phyloP scores from a whole-genome alignment of 2,113 vertebrate species.

The Tupaia tana region DNA sequence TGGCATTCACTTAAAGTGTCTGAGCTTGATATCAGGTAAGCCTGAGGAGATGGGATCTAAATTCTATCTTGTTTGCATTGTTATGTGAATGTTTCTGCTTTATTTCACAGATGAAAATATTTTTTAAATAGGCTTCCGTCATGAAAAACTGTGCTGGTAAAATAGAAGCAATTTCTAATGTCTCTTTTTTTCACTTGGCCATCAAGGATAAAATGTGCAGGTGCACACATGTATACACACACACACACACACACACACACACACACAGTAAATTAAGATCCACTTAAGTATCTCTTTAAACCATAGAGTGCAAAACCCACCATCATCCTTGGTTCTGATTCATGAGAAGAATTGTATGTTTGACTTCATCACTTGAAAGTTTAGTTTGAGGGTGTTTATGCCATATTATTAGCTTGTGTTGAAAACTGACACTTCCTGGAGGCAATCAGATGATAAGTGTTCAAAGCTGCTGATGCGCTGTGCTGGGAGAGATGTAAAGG shows the following conservation, averaged over 20 bases:
- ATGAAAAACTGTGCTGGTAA: slow-evolving; percentile 18
- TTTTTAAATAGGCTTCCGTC: slow-evolving; percentile 64
- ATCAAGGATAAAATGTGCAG: background rate
- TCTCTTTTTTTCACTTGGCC: background rate
- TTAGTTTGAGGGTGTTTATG: background rate
- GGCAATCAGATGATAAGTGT: background rate
- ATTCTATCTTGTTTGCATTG: slow-evolving; percentile 50
- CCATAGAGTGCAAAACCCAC: background rate
- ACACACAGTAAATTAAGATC: background rate
- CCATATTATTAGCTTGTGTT: background rate
- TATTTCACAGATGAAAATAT: slow-evolving; percentile 51
- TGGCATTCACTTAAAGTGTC: slow-evolving; percentile 49
- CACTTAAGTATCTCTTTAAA: background rate
- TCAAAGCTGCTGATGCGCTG: background rate
- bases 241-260: no score
- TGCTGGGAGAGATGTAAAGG: background rate
- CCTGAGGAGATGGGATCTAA: slow-evolving; percentile 62
- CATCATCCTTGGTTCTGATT: background rate
- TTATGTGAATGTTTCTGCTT: slow-evolving; percentile 58
- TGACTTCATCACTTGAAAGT: background rate
- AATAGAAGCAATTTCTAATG: slow-evolving; percentile 22
- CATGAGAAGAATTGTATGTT: background rate
- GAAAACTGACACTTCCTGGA: background rate
- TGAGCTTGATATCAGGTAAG: slow-evolving; percentile 51
- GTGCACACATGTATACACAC: background rate